Conservation (phyloP, 2,113 vertebrate genomes). For the Cariama cristata region DNA sequence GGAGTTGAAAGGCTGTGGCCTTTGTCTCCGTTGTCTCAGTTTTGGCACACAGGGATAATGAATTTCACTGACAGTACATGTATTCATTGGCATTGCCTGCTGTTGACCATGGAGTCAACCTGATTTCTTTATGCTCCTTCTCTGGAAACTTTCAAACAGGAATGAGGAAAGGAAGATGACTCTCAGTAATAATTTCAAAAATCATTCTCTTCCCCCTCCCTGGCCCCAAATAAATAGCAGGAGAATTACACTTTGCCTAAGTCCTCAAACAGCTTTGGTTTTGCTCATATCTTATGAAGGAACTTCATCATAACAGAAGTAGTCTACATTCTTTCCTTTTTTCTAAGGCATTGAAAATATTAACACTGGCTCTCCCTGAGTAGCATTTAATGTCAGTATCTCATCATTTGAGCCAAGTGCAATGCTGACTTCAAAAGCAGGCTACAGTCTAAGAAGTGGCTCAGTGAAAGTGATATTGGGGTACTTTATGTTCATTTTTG, state of each 20-base stretch:
- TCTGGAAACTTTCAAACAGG: slow-evolving; percentile 32
- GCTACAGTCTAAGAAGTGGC: neutral
- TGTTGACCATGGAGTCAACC: slow-evolving; percentile 48
- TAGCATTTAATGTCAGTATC: neutral
- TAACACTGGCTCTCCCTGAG: slow-evolving; percentile 19
- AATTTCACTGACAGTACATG: neutral
- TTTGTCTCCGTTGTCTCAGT: slow-evolving; percentile 1
- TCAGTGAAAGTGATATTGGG: neutral
- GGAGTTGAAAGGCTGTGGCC: slow-evolving; percentile 4
- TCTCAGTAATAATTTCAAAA: slow-evolving; percentile 30
- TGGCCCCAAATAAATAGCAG: neutral
- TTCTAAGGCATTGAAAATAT: slow-evolving; percentile 10
- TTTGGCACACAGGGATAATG: neutral
- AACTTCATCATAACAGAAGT: slow-evolving; percentile 10
- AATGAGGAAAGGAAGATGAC: slow-evolving; percentile 47
- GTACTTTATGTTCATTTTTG: neutral
- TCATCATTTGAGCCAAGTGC: neutral
- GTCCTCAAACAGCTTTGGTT: slow-evolving; percentile 32
- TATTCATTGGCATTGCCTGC: neutral
- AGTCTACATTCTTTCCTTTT: slow-evolving; percentile 21
- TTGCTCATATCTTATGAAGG: slow-evolving; percentile 24
- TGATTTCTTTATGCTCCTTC: slow-evolving; percentile 18
- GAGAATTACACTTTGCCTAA: slow-evolving; percentile 5
- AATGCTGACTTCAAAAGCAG: neutral
- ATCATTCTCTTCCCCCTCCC: neutral